Evolutionary conservation across 1,140 invertebrate genomes (phyloP).

Genomic region (Drosophila ironensis): DNA sequence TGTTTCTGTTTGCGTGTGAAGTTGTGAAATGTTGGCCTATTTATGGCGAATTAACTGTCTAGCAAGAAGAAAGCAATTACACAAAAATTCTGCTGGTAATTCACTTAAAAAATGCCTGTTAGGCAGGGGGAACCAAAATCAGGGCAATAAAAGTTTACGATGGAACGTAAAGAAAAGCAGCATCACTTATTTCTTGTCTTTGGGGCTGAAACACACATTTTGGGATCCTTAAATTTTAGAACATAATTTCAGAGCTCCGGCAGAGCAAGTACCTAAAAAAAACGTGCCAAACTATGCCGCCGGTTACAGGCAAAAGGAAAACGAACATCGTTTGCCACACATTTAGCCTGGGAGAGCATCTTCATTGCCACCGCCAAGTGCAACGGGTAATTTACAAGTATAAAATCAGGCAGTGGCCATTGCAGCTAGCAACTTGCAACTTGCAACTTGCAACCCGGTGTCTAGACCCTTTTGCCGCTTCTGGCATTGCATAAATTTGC

Average conservation of each 20-base stretch:
- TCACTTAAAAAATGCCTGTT: too few relatives aligned
- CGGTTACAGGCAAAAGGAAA: constrained; percentile 16
- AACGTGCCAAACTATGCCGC: constrained; percentile 24
- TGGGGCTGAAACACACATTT: not conserved
- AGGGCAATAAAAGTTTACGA: too few relatives aligned
- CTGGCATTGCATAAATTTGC: constrained; percentile 68
- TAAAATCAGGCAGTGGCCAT: constrained; percentile 26
- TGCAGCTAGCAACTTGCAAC: constrained; percentile 11
- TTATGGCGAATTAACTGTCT: not conserved
- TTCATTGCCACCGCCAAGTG: constrained; percentile 11
- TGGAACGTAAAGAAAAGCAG: too few relatives aligned
- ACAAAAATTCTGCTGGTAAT: too few relatives aligned
- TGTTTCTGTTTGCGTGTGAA: not conserved
- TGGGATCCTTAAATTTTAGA: constrained; percentile 19
- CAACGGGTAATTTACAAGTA: constrained; percentile 29
- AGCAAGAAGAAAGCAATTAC: too few relatives aligned
- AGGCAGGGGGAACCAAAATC: too few relatives aligned
- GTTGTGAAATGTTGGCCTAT: constrained; percentile 1
- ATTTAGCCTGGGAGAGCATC: constrained; percentile 14
- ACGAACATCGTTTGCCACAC: constrained; percentile 22
- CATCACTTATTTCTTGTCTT: constrained; percentile 1
- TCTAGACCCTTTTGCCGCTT: constrained; percentile 8
- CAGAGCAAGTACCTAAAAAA: constrained; percentile 21
- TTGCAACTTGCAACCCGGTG: not conserved
- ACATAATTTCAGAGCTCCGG: constrained; percentile 19